Evolutionary conservation across 2,113 vertebrate species (phyloP), one percentile per base, ranked within the genome.

Genomic region (Barbus barbus): DNA sequence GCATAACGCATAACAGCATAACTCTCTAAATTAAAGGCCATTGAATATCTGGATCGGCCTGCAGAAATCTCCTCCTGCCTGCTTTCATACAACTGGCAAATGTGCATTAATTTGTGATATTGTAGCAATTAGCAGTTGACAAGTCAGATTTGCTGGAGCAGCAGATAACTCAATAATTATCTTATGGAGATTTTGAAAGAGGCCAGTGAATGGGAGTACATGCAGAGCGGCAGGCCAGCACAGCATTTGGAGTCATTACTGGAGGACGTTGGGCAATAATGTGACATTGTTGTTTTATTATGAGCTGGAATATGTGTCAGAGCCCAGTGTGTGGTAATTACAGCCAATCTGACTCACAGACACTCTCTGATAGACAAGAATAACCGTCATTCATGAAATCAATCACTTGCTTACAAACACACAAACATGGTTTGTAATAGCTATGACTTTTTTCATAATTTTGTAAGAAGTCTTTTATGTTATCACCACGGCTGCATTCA

Each of bases 231-330:
- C 78, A 80, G 38, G 26, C 78, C 79, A 48, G 76, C 82, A 87
- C 85, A 84, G 87, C 72, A 81, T 74, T 83, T 38, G 51, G 79
- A 80, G 41, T 65, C 73, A 85, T 91, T 91, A 91, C 87, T 86
- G 69, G 69, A 3, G 33, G 88, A 90, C 81, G 71, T 75, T 74
- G 72, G 78, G 84, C 84, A 86, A 89, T 92, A 92, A 93, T 93
- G 87, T 87, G 88, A 92, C 90, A 91, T 86, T 91, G 88, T 91
- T 92, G 87, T 83, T 91, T 91, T 93, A 90, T 91, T 91, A 88
- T 77, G 82, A 81, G 71, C 84, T 77, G 83, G 84, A 89, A 81
- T 56, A 86, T 44, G 33, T 77, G 24, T 78, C 88, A 85, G 82
- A 83, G 28, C 28, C 6, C 79, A 82, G 44, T 31, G 16, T 71